phyloP scores from a whole-genome alignment of 2,797 vertebrate genomes.

The Pangasius krempfi region DNA sequence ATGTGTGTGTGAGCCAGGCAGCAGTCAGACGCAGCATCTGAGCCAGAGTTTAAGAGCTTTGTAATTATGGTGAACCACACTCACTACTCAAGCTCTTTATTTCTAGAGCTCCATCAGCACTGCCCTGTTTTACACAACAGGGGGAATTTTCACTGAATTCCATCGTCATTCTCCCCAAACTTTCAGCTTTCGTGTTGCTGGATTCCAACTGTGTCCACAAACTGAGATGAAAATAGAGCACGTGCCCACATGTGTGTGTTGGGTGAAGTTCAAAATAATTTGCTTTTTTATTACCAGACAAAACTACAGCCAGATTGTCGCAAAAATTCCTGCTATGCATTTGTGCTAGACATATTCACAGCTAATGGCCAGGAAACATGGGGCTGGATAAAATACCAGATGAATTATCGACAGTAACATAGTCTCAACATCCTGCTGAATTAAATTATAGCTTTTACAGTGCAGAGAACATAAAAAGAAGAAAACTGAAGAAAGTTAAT shows the following conservation, averaged over 20 bases:
- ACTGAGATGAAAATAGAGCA: conserved; percentile 2
- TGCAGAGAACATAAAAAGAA: background rate
- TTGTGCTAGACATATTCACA: background rate
- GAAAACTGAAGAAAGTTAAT: background rate
- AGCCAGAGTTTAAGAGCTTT: conserved; percentile 74
- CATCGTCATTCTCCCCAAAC: conserved; percentile 68
- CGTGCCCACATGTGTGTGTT: conserved; percentile 4
- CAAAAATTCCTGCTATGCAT: conserved; percentile 15
- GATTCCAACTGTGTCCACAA: conserved; percentile 43
- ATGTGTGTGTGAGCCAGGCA: conserved; percentile 53
- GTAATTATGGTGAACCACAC: conserved; percentile 81
- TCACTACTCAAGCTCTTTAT: conserved; percentile 75
- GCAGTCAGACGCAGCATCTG: conserved; percentile 72
- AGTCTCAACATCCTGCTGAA: background rate
- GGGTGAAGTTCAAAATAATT: conserved; percentile 16
- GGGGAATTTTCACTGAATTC: conserved; percentile 62
- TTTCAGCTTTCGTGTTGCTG: conserved; percentile 52
- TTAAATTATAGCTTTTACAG: background rate
- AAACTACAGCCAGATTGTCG: conserved; percentile 18
- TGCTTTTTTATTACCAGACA: background rate
- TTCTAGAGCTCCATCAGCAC: conserved; percentile 77
- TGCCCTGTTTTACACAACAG: conserved; percentile 55
- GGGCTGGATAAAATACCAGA: conserved; percentile 7
- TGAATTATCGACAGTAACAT: background rate
- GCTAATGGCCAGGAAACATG: background rate